These are phyloP conservation scores for Eledona agricola DNA, from an alignment of 2,888 invertebrate species.

Conservation along the genomic window DNA sequence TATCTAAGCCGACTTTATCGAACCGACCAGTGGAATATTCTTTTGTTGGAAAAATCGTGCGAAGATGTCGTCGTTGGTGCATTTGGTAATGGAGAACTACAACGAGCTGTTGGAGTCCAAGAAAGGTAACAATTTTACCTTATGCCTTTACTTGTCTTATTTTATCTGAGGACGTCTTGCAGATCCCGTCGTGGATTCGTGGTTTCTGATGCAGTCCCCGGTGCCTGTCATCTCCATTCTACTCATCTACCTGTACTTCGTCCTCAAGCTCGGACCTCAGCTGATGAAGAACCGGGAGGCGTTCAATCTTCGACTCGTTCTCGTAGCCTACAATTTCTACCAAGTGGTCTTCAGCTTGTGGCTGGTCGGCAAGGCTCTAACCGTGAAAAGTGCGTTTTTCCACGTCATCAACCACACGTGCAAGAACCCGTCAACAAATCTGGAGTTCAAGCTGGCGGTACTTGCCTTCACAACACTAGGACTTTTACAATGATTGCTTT, in stretches of 20 bases:
- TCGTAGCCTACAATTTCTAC: slow-evolving; percentile 85
- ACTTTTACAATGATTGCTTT: slow-evolving; percentile 39
- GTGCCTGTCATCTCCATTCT: slow-evolving; percentile 74
- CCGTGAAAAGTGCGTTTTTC: slow-evolving; percentile 50
- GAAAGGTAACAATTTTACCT: slow-evolving; percentile 60
- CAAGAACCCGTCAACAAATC: slow-evolving; percentile 49
- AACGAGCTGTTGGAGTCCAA: slow-evolving; percentile 64
- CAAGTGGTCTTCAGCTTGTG: slow-evolving; percentile 87
- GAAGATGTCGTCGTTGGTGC: slow-evolving; percentile 64
- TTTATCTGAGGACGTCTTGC: too few relatives aligned
- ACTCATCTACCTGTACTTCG: slow-evolving; percentile 74
- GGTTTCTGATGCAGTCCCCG: slow-evolving; percentile 82
- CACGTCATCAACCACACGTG: slow-evolving; percentile 50
- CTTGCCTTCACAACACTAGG: not conserved
- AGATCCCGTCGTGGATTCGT: slow-evolving; percentile 81
- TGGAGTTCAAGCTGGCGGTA: slow-evolving; percentile 51
- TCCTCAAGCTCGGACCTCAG: slow-evolving; percentile 77
- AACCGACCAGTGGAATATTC: too few relatives aligned
- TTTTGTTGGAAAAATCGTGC: slow-evolving; percentile 1
- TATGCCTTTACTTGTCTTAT: too few relatives aligned
- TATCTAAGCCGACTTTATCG: too few relatives aligned
- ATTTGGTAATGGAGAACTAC: slow-evolving; percentile 65
- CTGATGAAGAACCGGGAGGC: slow-evolving; percentile 80
- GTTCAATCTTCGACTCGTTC: slow-evolving; percentile 74
- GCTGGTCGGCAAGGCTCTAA: slow-evolving; percentile 66